Conservation (phyloP, 2,888 invertebrate species). For the Mycalesis mineus region DNA sequence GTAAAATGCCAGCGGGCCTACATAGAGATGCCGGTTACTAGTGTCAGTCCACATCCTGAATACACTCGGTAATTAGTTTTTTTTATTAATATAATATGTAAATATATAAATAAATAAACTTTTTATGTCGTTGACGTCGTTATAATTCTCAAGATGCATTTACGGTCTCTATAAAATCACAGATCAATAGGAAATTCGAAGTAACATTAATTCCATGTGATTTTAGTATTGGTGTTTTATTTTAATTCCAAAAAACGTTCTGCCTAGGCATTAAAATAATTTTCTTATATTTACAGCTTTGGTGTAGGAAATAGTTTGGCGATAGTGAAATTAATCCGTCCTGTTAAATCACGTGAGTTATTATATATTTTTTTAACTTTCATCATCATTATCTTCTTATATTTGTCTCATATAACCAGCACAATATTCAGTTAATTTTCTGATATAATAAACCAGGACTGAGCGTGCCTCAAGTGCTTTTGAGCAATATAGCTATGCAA, state of each 20-base stretch:
- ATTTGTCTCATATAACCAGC: too few relatives aligned
- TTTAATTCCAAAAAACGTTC: too few relatives aligned
- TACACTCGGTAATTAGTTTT: slow-evolving; percentile 47
- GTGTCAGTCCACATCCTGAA: slow-evolving; percentile 62
- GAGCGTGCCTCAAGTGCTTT: too few relatives aligned
- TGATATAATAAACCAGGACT: too few relatives aligned
- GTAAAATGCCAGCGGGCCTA: slow-evolving; percentile 52
- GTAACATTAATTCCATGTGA: not conserved
- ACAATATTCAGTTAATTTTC: too few relatives aligned
- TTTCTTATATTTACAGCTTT: slow-evolving; percentile 44
- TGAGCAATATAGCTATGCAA: too few relatives aligned
- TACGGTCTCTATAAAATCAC: too few relatives aligned
- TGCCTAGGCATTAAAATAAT: too few relatives aligned
- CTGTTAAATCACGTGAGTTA: slow-evolving; percentile 58
- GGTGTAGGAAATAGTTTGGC: slow-evolving; percentile 63
- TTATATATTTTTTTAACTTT: not conserved
- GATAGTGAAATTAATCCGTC: slow-evolving; percentile 57
- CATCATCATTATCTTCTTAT: not conserved
- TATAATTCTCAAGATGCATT: too few relatives aligned
- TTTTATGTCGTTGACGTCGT: too few relatives aligned
- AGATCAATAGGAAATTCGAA: too few relatives aligned
- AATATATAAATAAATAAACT: not conserved
- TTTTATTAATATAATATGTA: not conserved
- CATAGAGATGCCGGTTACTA: slow-evolving; percentile 52
- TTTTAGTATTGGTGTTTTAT: too few relatives aligned